Evolutionary conservation across 2,113 vertebrate species (phyloP).

Genomic region (Morone chrysops): DNA sequence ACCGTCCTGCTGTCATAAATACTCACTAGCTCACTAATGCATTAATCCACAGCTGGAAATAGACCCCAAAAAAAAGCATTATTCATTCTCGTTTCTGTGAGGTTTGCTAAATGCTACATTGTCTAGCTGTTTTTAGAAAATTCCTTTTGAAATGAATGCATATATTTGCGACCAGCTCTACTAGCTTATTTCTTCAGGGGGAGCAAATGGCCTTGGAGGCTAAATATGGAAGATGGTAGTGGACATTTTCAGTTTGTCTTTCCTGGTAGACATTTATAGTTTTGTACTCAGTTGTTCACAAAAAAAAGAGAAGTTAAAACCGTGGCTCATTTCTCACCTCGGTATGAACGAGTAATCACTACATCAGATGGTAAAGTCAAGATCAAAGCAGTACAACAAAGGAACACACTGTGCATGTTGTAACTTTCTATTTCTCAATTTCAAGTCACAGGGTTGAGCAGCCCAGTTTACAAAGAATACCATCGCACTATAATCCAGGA

Average conservation of each 20-base stretch:
- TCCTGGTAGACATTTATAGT: neutral
- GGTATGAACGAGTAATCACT: too few species aligned
- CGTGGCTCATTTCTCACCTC: neutral
- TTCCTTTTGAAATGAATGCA: neutral
- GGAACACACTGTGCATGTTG: neutral
- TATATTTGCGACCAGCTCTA: neutral
- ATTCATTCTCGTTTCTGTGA: neutral
- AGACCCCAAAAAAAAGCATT: too few species aligned
- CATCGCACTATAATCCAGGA: conserved; percentile 80
- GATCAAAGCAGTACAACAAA: neutral
- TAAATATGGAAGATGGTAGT: neutral
- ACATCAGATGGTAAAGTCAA: too few species aligned
- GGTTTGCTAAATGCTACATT: neutral
- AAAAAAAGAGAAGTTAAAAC: neutral
- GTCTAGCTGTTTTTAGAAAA: neutral
- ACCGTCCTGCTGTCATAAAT: neutral
- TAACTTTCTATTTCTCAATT: conserved; percentile 15
- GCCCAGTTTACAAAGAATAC: conserved; percentile 84
- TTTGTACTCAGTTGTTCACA: neutral
- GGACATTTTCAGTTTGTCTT: neutral
- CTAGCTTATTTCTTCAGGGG: neutral
- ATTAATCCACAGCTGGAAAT: neutral
- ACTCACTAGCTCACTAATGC: neutral
- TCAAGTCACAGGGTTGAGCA: conserved; percentile 62
- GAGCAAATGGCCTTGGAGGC: neutral